Evolutionary conservation across 2,113 vertebrate species (phyloP).

Genomic region (Rhabdomys dilectus): DNA sequence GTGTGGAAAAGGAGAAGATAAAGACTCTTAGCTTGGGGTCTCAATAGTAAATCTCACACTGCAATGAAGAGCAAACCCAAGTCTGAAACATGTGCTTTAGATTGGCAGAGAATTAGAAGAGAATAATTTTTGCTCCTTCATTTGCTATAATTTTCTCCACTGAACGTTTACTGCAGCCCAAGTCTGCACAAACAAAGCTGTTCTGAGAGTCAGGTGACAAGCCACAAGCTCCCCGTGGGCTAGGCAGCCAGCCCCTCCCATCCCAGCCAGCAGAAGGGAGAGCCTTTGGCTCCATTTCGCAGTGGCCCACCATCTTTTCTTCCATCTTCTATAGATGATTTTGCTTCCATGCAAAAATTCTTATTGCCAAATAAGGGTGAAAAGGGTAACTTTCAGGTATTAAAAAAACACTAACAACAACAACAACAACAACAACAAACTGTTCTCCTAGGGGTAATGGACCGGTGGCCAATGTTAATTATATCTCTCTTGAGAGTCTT

Average conservation of each 20-base stretch:
- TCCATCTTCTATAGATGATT: neutral
- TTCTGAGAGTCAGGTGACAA: neutral
- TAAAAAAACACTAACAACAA: no score
- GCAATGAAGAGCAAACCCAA: neutral
- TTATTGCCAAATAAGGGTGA: neutral
- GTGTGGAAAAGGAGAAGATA: neutral
- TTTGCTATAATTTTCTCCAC: slow-evolving; percentile 26
- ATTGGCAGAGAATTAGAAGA: neutral
- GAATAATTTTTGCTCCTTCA: slow-evolving; percentile 21
- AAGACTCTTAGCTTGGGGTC: neutral
- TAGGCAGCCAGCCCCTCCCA: neutral
- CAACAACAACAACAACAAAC: neutral
- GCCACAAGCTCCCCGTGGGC: neutral
- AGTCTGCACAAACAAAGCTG: neutral
- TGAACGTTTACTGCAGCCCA: neutral
- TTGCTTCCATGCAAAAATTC: neutral
- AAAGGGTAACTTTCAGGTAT: neutral
- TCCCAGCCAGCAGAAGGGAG: neutral
- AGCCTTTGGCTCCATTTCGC: neutral
- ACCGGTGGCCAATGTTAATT: neutral
- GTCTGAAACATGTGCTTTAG: slow-evolving; percentile 45
- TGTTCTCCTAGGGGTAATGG: neutral
- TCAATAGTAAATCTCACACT: neutral
- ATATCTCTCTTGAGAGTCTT: neutral
- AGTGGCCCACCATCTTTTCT: neutral